Conservation (phyloP, 2,113 vertebrate genomes). For the Cyanoliseus patagonus region DNA sequence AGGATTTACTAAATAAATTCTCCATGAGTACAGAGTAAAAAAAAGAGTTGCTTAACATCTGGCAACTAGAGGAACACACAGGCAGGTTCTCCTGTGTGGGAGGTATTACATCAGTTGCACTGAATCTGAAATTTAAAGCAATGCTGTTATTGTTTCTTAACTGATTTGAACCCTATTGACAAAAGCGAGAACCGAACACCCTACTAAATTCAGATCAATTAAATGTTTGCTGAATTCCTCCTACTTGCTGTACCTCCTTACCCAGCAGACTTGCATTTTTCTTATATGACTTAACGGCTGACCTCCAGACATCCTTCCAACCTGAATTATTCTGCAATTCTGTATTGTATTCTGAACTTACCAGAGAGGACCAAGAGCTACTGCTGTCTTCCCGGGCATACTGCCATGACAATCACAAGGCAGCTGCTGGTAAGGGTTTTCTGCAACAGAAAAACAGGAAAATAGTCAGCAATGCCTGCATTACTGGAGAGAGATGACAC, state of each 20-base stretch:
- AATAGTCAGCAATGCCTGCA: neutral
- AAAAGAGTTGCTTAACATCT: neutral
- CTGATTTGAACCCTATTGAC: neutral
- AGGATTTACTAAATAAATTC: neutral
- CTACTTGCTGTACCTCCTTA: neutral
- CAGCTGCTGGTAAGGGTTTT: slow-evolving; percentile 86
- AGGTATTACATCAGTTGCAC: rapidly evolving
- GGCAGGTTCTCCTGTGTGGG: neutral
- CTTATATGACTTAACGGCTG: neutral
- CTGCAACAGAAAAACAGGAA: slow-evolving; percentile 59
- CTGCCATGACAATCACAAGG: slow-evolving; percentile 92
- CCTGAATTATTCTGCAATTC: neutral
- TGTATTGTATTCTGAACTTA: slow-evolving; percentile 56
- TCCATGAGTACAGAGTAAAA: neutral
- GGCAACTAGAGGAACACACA: neutral
- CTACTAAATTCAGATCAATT: neutral
- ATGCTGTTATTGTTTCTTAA: neutral
- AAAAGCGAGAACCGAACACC: neutral
- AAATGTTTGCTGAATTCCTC: neutral
- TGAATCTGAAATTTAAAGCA: neutral
- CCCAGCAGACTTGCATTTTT: neutral
- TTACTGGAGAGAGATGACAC: neutral
- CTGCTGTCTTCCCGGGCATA: slow-evolving; percentile 92
- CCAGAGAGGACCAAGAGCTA: slow-evolving; percentile 94
- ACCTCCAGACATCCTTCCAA: neutral